Conservation (phyloP, 1,140 invertebrate genomes). For the Diorhabda carinulata region DNA sequence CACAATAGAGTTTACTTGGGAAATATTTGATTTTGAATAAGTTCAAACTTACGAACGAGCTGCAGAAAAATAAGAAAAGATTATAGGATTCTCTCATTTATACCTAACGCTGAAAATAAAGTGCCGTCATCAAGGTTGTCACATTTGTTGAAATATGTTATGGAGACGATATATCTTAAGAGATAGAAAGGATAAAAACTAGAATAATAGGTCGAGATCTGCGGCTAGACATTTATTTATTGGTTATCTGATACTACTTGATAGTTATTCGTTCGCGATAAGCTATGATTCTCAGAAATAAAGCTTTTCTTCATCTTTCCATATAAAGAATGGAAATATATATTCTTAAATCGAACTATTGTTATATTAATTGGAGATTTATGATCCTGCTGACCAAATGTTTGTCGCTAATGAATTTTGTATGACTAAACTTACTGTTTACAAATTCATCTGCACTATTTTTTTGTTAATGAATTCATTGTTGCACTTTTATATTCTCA, state of each 20-base stretch:
- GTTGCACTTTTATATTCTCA: too few species aligned
- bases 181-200: not conserved
- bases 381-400: too few species aligned
- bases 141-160: constrained; percentile 3
- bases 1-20: too few species aligned
- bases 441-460: too few species aligned
- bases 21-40: too few species aligned
- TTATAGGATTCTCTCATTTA: not conserved
- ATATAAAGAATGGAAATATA: not conserved
- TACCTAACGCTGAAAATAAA: not conserved
- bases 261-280: not conserved
- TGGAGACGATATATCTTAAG: not conserved
- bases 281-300: constrained; percentile 1
- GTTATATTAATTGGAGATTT: too few species aligned
- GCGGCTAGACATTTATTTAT: not conserved
- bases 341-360: not conserved
- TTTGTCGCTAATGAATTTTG: too few species aligned
- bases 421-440: too few species aligned
- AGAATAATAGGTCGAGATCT: not conserved
- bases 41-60: not conserved
- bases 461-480: too few species aligned
- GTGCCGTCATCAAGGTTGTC: constrained; percentile 1
- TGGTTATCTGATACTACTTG: not conserved
- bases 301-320: not conserved
- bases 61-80: not conserved